Conservation (phyloP, 37 sponge, comb jelly and placozoan species). For the Aplysina aerophoba region DNA sequence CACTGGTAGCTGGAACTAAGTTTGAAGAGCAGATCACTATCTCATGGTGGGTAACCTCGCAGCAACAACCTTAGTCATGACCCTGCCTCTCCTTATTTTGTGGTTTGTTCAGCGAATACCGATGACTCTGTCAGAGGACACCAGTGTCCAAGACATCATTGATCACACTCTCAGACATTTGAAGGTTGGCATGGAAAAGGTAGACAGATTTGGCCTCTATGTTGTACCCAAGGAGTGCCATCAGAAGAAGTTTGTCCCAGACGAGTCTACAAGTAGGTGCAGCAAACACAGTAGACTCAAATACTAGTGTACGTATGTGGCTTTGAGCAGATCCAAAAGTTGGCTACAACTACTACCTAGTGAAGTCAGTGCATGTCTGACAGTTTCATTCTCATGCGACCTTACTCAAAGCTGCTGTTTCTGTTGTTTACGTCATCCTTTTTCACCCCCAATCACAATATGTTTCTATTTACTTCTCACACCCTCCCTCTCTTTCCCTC, state of each 20-base stretch:
- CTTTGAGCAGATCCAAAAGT: neutral
- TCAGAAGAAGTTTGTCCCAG: slow-evolving; percentile 7
- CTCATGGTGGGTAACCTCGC: no score
- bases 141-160: neutral
- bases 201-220: neutral
- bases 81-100: neutral
- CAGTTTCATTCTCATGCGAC: slow-evolving; percentile 37
- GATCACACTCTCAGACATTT: no score
- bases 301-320: slow-evolving; percentile 11
- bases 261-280: slow-evolving; percentile 12
- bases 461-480: neutral
- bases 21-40: no score
- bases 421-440: no score
- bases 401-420: no score
- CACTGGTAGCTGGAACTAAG: no score
- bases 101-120: neutral
- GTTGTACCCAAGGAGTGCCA: slow-evolving; percentile 14
- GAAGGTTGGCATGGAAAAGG: neutral
- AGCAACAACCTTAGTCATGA: no score
- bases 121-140: neutral
- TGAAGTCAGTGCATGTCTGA: no score
- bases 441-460: no score
- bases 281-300: no score
- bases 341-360: no score
- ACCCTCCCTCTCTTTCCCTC: neutral